Evolutionary conservation across 2,888 invertebrate species (phyloP), one percentile per base, ranked within the genome.

Genomic region (Eudasyphora cyanicolor): DNA sequence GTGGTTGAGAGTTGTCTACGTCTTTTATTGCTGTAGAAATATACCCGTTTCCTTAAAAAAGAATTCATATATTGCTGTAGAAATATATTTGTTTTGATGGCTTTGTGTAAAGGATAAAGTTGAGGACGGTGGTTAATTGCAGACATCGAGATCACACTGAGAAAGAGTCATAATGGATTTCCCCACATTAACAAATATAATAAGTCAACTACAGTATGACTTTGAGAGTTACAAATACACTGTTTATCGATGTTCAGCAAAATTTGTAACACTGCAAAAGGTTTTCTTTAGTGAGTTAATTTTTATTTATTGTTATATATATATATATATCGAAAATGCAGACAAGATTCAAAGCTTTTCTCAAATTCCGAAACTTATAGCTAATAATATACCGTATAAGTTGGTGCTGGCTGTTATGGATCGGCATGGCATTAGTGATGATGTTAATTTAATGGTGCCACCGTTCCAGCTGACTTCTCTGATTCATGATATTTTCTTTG

Each of bases 401-500:
- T 79, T 91, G 38, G 89, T 92, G n/a, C 62, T 90, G 75, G 90
- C 90, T 57, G 88, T 92, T 5, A 82, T 92, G 82, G 90, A 91
- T 19, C 88, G 90, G 0, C 91, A 92, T 74, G 88, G 89, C n/a
- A 87, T 89, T 60, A 79, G 84, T 38, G 87, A 90, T 86, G 89
- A 88, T 71, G 85, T 86, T 0, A 89, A 90, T 42, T 87, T 90
- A 51, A 90, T 90, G 88, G 89, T 92, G 42, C 89, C 89, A 7
- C 92, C 91, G 0, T 89, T 89, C 54, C 91, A 92, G 79, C 79
- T 92, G 12, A 90, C 91, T 12, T 89, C 91, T 1, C 86, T 92
- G n/a, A 87, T 92, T 49, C 91, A 91, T 82, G 92, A 92, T 81
- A 87, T 92, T 2, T 91, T 91, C 60, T 92, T 89, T 84, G 92